Evolutionary conservation across 2,113 vertebrate genomes (phyloP).

Genomic region (Erythrocercus mccallii): DNA sequence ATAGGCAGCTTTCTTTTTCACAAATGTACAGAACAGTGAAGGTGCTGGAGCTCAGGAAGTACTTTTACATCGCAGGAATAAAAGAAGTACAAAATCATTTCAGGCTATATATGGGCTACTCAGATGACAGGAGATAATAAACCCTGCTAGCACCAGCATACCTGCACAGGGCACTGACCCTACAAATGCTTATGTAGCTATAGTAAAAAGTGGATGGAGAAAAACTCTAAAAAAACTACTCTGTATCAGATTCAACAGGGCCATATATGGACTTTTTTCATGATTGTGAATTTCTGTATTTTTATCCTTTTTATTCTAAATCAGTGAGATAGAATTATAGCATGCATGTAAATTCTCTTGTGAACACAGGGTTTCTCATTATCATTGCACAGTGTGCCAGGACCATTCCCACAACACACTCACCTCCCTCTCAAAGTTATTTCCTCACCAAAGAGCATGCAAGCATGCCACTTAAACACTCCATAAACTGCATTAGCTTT

Average conservation of each 20-base stretch:
- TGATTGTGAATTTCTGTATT: background rate
- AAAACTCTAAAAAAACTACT: background rate
- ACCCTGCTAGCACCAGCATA: background rate
- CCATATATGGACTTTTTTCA: background rate
- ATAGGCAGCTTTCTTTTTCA: background rate
- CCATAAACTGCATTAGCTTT: background rate
- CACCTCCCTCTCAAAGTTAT: conserved; percentile 21
- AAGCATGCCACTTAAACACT: background rate
- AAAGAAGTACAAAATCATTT: background rate
- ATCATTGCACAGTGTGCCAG: background rate
- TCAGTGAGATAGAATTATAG: background rate
- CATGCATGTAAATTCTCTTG: background rate
- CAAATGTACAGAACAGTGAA: background rate
- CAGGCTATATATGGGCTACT: background rate
- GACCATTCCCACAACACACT: background rate
- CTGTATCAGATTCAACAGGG: background rate
- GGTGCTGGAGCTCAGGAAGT: background rate
- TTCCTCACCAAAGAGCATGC: background rate
- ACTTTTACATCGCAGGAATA: background rate
- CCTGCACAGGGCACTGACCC: background rate
- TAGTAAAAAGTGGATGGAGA: background rate
- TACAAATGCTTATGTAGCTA: background rate
- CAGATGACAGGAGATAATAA: background rate
- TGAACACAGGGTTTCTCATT: background rate
- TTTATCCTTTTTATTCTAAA: background rate